Percentiles rank a stretch among this genome's conserved stretches.
Evolutionary conservation across 2,888 invertebrate species (phyloP).

Genomic region (Polydrusus pterygomalis): DNA sequence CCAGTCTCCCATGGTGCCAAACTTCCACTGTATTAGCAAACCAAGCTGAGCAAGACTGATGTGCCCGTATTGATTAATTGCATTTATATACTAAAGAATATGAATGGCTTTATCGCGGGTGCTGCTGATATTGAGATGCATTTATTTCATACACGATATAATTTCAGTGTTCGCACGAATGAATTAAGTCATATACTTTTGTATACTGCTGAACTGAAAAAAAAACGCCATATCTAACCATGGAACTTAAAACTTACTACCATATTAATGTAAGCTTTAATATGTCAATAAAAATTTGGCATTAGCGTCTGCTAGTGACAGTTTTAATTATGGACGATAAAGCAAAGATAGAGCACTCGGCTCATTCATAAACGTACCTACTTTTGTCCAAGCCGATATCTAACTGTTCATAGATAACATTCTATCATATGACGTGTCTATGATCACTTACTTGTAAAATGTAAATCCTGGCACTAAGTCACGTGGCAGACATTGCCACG

Average conservation of each 20-base stretch:
- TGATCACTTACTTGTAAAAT: too few species aligned
- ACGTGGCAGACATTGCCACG: too few species aligned
- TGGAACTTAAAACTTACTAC: not conserved
- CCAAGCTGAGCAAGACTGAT: slow-evolving; percentile 49
- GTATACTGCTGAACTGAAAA: slow-evolving; percentile 4
- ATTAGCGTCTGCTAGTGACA: too few species aligned
- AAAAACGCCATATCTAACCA: not conserved
- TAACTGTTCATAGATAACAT: too few species aligned
- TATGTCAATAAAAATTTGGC: too few species aligned
- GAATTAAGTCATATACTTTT: not conserved
- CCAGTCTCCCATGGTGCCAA: slow-evolving; percentile 45
- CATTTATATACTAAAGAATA: slow-evolving; percentile 34
- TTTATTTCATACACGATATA: slow-evolving; percentile 21
- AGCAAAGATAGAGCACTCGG: too few species aligned
- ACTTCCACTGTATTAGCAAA: slow-evolving; percentile 17
- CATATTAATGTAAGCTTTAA: not conserved
- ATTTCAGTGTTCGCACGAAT: slow-evolving; percentile 17
- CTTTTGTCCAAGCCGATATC: too few species aligned
- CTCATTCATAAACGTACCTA: too few species aligned
- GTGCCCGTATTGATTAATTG: not conserved
- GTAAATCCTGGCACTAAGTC: too few species aligned
- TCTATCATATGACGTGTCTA: too few species aligned
- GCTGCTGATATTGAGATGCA: slow-evolving; percentile 15
- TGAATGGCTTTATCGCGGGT: slow-evolving; percentile 8
- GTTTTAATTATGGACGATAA: too few species aligned